Evolutionary conservation across 2,113 vertebrate genomes (phyloP), one percentile per base, ranked within the genome.

Genomic region (Epinephelus moara): DNA sequence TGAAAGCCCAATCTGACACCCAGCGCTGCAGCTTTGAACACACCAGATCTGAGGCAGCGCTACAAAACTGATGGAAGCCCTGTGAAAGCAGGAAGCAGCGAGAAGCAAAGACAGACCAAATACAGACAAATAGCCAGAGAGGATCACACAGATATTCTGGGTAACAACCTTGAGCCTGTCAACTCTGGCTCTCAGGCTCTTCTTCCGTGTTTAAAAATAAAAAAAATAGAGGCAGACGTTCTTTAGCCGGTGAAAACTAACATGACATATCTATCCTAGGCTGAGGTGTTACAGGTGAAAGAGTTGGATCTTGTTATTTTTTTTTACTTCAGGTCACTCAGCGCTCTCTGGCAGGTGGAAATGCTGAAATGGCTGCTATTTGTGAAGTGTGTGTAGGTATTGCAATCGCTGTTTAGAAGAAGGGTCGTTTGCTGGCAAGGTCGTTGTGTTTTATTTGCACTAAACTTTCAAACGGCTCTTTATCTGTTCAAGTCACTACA

Each of bases 261-360:
- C 88, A 87, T 84, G 85, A 89, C 83, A 88, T 78, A 13, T 90
- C 76, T 88, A 85, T 93, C 80, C 57, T 3, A 56, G 27, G 63
- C 15, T 30, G 64, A 79, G 81, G 45, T 80, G 66, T 80, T 85
- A 8, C 49, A 83, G 81, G 49, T 83, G 75, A 86, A 30, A 81
- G 21, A 76, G 50, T 50, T 63, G 75, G 52, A 72, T 68, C 75
- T 88, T 77, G 55, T 86, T 89, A 73, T 80, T 73, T 81, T 37
- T 81, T 45, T 23, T 21, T 6, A 68, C 81, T 78, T 62, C 80
- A 80, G 56, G 70, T 70, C 66, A 33, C 12, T 75, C 60, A 59
- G 17, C 0, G 27, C 60, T 2, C 15, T 21, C 50, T 73, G 66
- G 27, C 59, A 66, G 63, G 30, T 64, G 21, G 52, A 79, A 72